Evolutionary conservation across 1,140 invertebrate species (phyloP), one percentile per base, ranked within the genome.

Genomic region (Leptoteleia sp.): DNA sequence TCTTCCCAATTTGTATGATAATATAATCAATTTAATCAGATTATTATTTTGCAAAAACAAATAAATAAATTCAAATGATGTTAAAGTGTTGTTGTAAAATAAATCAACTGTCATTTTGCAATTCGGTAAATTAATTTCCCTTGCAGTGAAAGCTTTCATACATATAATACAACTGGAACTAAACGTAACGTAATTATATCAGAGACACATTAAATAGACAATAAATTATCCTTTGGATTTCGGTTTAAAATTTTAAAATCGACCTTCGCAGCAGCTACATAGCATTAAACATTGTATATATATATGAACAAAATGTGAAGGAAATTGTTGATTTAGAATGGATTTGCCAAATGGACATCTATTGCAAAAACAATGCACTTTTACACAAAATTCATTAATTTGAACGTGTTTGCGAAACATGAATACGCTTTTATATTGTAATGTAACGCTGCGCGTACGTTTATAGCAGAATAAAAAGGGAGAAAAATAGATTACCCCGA

Each of bases 231-330:
- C 15, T 45, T 16, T 38, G 54, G 13, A 47, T 55, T 55, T 55
- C 13, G 31, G 54, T 61, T 50, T 43, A 61, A 71, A 71, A 71
- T 61, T 55, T 62, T 62, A 55, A 72, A 72, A 64, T 72, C 50
- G 31, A 72, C 55, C 47, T 61, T 45, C 31, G 22, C 8, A 31
- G 13, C 13, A 38, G 47, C 47, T 35, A 37, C 45, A 33, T 16
- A 48, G 19, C 8, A 50, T 11, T 16, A 16, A 17, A 4, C 31
- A 17, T 12, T 48, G 48, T 64, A 35, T 48, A 11, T 22, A 57
- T 57, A 57, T 38, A 61, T 38, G 50, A 57, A 17, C 27, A 37
- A 59, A 48, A 65, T 61, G 50, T 48, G 35, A 65, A 75, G 59
- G 57, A 75, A 75, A 57, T 40, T 42, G 57, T 73, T 57, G 59